Conservation (phyloP, 1,140 invertebrate species). For the Cataglyphis hispanica region DNA sequence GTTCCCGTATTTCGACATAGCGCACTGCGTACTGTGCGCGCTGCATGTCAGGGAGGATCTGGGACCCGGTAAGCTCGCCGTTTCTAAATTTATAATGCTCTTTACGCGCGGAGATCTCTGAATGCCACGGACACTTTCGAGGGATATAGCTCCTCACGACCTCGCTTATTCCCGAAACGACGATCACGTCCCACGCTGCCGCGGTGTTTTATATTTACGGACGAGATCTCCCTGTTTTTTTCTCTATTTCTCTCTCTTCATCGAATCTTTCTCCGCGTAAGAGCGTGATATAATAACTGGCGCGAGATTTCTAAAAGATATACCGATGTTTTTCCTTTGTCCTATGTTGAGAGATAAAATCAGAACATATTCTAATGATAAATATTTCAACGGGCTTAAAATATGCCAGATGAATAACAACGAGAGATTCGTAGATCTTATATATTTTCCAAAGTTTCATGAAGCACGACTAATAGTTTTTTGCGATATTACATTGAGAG, state of each 20-base stretch:
- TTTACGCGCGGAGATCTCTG: neutral
- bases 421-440: neutral
- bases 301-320: neutral
- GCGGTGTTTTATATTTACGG: constrained; percentile 43
- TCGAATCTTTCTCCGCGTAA: neutral
- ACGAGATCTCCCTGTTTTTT: too few relatives aligned
- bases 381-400: neutral
- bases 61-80: constrained; percentile 91
- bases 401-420: neutral
- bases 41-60: constrained; percentile 98
- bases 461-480: neutral
- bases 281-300: neutral
- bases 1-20: constrained; percentile 99
- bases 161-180: constrained; percentile 25
- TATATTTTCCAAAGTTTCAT: neutral
- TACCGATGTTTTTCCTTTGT: neutral
- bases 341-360: neutral
- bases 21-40: constrained; percentile 96
- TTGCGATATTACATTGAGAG: neutral
- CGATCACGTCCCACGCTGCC: constrained; percentile 24
- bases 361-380: neutral
- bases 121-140: neutral
- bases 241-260: neutral
- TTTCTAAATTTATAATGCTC: constrained; percentile 83
- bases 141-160: neutral